Evolutionary conservation across 2,113 vertebrate species (phyloP).

Genomic region (Pheucticus melanocephalus): DNA sequence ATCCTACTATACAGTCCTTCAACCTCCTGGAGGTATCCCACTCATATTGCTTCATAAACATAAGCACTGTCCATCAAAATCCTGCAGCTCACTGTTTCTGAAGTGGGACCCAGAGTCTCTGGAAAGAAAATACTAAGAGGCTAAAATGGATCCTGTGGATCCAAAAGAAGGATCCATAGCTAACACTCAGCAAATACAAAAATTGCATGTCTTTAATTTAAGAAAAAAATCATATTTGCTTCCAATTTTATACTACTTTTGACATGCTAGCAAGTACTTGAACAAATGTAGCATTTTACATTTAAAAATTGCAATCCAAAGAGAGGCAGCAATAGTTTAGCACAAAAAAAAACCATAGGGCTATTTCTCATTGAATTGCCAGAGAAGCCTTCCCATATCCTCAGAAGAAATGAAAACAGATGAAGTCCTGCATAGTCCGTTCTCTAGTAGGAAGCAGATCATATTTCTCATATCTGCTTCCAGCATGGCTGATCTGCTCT

Average conservation of each 20-base stretch:
- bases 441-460: background rate
- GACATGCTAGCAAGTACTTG: background rate
- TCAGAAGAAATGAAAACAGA: constrained; percentile 27
- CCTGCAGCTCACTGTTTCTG: background rate
- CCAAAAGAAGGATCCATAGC: background rate
- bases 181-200: background rate
- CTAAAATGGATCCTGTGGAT: background rate
- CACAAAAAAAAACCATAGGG: background rate
- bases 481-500: background rate
- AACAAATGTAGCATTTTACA: background rate
- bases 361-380: background rate
- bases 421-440: background rate
- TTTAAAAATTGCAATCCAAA: background rate
- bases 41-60: background rate
- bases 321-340: background rate
- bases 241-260: background rate
- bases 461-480: constrained; percentile 11
- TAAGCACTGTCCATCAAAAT: background rate
- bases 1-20: background rate
- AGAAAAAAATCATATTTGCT: background rate
- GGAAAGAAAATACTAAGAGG: background rate
- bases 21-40: background rate
- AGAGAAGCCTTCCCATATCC: background rate
- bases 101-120: background rate
- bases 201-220: background rate